phyloP scores from a whole-genome alignment of 2,113 vertebrate genomes.

The Anarhynchus alexandrinus region DNA sequence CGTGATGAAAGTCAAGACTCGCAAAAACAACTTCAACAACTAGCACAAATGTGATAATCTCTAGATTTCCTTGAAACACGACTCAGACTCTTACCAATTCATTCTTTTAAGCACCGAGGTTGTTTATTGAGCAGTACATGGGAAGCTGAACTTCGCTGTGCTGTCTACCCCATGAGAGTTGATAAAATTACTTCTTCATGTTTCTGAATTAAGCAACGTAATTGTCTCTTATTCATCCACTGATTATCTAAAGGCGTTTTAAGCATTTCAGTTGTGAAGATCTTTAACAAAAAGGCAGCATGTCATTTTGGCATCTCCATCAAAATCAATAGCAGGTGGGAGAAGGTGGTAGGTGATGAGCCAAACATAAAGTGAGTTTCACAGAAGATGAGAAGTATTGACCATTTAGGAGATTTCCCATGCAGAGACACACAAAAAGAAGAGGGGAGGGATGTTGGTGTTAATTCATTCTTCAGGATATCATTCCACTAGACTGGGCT shows the following conservation, averaged over 20 bases:
- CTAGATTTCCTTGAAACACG: not conserved
- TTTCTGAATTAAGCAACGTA: not conserved
- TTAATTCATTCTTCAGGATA: not conserved
- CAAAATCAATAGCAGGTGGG: not conserved
- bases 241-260: not conserved
- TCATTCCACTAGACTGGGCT: not conserved
- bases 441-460: accelerated
- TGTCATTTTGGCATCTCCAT: not conserved
- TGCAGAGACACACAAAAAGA: not conserved
- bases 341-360: not conserved
- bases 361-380: not conserved
- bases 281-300: not conserved
- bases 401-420: not conserved
- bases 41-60: not conserved
- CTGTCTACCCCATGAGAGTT: accelerated
- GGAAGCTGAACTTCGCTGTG: not conserved
- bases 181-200: not conserved
- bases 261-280: not conserved
- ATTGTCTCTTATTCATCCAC: not conserved
- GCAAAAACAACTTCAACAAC: not conserved
- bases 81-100: not conserved
- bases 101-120: not conserved
- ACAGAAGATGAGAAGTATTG: not conserved
- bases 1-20: not conserved
- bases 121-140: not conserved